phyloP scores from a whole-genome alignment of 2,888 invertebrate species.

The Archaeoteleia sp. region DNA sequence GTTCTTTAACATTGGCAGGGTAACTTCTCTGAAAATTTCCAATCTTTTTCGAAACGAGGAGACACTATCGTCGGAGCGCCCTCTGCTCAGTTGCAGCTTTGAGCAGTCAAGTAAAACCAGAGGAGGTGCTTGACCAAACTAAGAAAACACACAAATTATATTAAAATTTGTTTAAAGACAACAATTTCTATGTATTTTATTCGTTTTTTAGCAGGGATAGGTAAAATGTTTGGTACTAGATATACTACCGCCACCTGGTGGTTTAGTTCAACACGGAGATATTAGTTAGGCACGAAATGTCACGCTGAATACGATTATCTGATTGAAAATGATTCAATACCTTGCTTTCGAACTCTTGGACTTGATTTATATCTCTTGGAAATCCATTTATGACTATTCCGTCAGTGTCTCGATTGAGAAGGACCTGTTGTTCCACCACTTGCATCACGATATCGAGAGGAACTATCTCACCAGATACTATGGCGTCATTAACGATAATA shows the following conservation, averaged over 20 bases:
- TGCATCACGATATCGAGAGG: constrained; percentile 86
- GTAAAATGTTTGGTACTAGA: too few relatives aligned
- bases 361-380: constrained; percentile 92
- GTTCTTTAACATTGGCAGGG: constrained; percentile 90
- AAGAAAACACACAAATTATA: too few relatives aligned
- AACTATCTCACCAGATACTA: constrained; percentile 88
- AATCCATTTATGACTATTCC: constrained; percentile 96
- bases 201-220: too few relatives aligned
- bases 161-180: too few relatives aligned
- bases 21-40: constrained; percentile 90
- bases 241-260: too few relatives aligned
- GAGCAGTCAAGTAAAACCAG: constrained; percentile 93
- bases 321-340: constrained; percentile 75
- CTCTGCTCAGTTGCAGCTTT: constrained; percentile 89
- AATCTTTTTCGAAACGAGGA: constrained; percentile 89
- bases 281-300: background rate
- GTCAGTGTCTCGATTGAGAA: constrained; percentile 72
- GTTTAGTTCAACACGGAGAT: too few relatives aligned
- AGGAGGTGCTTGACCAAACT: constrained; percentile 87
- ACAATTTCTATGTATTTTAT: too few relatives aligned
- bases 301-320: constrained; percentile 1
- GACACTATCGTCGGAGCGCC: constrained; percentile 89
- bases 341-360: constrained; percentile 91
- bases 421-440: constrained; percentile 83
- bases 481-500: constrained; percentile 81